Conservation (phyloP, 2,113 vertebrate species). For the human (Homo sapiens) region DNA sequence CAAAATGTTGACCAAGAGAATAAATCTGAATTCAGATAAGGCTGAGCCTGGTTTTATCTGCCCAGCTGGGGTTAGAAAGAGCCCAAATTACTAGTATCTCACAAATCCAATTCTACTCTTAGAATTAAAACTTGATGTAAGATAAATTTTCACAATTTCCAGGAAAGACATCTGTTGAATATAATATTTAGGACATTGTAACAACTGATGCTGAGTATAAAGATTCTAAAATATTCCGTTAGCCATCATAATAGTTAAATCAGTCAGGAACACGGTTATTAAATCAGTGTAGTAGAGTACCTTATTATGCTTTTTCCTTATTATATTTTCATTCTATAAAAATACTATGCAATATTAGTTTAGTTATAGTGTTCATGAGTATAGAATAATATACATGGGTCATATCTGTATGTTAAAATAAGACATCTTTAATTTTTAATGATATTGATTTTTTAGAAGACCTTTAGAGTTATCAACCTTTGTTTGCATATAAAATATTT, state of each 20-base stretch:
- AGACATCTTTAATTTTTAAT: not conserved
- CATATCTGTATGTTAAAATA: not conserved
- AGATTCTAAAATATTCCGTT: not conserved
- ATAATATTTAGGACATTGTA: not conserved
- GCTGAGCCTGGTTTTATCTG: not conserved
- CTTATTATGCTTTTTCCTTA: not conserved
- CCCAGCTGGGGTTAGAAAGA: not conserved
- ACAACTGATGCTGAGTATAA: not conserved
- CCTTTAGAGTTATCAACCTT: not conserved
- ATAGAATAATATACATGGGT: not conserved
- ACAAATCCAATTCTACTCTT: not conserved
- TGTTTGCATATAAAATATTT: not conserved
- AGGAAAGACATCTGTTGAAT: not conserved
- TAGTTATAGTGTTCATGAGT: not conserved
- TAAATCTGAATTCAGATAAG: not conserved
- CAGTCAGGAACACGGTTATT: not conserved
- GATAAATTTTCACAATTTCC: not conserved
- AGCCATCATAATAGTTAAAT: not conserved
- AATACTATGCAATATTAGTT: not conserved
- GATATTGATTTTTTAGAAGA: not conserved
- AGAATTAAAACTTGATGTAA: not conserved
- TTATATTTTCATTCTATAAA: not conserved
- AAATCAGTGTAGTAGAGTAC: not conserved
- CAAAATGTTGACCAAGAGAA: not conserved
- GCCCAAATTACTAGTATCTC: not conserved